Percentiles rank a stretch among this genome's conserved stretches.
phyloP scores from a whole-genome alignment of 2,797 vertebrate genomes.

The Thaleichthys pacificus region DNA sequence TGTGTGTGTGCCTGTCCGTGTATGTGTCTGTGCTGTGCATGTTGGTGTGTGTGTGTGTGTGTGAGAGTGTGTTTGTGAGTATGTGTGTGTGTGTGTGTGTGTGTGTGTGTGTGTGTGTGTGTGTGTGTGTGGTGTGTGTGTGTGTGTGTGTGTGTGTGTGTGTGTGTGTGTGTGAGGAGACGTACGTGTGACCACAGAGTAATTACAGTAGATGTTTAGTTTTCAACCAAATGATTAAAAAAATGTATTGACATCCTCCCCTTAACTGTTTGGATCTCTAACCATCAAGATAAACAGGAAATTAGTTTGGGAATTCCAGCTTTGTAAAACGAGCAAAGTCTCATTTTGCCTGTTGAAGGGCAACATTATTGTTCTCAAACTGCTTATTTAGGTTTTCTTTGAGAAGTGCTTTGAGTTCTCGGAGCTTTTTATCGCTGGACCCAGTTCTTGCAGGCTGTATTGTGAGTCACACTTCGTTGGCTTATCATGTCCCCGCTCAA shows the following conservation, averaged over 20 bases:
- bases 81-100: too few relatives aligned
- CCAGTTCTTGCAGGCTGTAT: conserved; percentile 39
- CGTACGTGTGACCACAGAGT: conserved; percentile 20
- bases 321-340: conserved; percentile 50
- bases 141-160: too few relatives aligned
- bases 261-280: conserved; percentile 25
- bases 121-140: too few relatives aligned
- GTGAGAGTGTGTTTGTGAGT: too few relatives aligned
- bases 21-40: too few relatives aligned
- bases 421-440: conserved; percentile 40
- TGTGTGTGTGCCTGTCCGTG: not conserved
- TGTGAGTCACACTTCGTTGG: conserved; percentile 38
- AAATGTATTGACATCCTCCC: conserved; percentile 44
- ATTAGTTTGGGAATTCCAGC: conserved; percentile 47
- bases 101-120: not conserved
- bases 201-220: conserved; percentile 25
- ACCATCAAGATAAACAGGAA: conserved; percentile 61
- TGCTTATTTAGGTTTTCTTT: conserved; percentile 51
- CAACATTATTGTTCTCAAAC: conserved; percentile 50
- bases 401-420: conserved; percentile 30
- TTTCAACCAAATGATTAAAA: conserved; percentile 42
- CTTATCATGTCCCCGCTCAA: conserved; percentile 28
- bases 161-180: not conserved
- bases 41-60: too few relatives aligned
- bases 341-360: conserved; percentile 65